Conservation (phyloP, 2,888 invertebrate genomes). For the Tenthredo livida region DNA sequence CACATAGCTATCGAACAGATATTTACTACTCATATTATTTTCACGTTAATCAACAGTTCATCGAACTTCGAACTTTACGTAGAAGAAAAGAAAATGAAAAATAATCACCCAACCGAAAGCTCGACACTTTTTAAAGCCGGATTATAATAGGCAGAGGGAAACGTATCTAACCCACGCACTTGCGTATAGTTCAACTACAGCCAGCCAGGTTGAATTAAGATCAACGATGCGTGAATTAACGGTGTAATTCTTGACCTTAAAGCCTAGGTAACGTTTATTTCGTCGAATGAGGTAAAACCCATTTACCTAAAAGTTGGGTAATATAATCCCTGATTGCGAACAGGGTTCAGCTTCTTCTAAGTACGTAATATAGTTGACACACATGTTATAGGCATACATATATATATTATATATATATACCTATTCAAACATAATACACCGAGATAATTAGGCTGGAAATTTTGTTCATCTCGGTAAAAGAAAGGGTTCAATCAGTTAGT, state of each 20-base stretch:
- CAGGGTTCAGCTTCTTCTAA: not conserved
- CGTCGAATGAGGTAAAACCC: not conserved
- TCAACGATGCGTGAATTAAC: not conserved
- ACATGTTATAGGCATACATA: not conserved
- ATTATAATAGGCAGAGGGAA: not conserved
- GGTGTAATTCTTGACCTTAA: not conserved
- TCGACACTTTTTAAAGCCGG: not conserved
- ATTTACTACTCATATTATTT: not conserved
- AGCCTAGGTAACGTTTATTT: not conserved
- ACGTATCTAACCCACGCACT: not conserved
- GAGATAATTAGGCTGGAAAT: not conserved
- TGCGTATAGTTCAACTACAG: slow-evolving; percentile 1
- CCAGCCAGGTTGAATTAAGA: not conserved
- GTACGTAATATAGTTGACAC: not conserved
- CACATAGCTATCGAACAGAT: not conserved
- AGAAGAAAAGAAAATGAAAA: too few species aligned
- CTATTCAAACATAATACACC: not conserved
- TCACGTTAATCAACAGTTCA: not conserved
- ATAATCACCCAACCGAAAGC: not conserved
- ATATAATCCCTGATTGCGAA: not conserved
- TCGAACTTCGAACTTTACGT: not conserved
- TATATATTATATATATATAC: too few species aligned
- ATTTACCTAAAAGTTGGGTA: not conserved
- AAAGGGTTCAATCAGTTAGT: not conserved
- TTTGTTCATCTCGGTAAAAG: not conserved